Evolutionary conservation across 2,113 vertebrate genomes (phyloP).

Genomic region (Silurus glanis): DNA sequence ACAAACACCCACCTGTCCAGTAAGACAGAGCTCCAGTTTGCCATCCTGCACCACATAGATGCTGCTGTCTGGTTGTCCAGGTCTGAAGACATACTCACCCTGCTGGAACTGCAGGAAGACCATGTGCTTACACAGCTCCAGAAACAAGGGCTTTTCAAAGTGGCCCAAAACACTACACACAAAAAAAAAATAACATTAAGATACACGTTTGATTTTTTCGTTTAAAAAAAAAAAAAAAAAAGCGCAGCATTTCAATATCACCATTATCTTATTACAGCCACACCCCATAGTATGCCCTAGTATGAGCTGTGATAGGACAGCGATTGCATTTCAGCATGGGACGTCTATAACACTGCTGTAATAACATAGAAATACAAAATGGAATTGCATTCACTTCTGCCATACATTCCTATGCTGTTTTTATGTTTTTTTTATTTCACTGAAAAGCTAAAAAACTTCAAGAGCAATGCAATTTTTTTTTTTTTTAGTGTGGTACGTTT

Average conservation of each 20-base stretch:
- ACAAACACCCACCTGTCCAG: conserved; percentile 71
- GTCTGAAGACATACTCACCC: conserved; percentile 88
- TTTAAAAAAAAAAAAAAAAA: no score
- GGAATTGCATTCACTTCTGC: neutral
- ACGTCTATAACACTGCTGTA: neutral
- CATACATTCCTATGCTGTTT: no score
- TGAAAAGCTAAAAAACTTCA: neutral
- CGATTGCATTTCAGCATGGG: neutral
- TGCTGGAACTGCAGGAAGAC: conserved; percentile 88
- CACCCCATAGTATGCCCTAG: neutral
- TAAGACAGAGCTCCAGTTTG: conserved; percentile 90
- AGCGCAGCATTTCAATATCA: neutral
- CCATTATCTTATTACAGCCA: neutral
- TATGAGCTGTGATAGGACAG: neutral
- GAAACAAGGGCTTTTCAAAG: conserved; percentile 94
- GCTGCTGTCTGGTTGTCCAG: conserved; percentile 87
- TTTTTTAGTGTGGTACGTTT: neutral
- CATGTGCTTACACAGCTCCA: conserved; percentile 95
- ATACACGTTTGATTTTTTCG: neutral
- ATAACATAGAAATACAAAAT: neutral
- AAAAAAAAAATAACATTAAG: neutral
- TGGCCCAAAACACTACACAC: conserved; percentile 85
- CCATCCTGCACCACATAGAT: conserved; percentile 96
- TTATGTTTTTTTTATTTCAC: neutral
- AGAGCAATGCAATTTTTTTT: neutral